Evolutionary conservation across 2,888 invertebrate genomes (phyloP).

Genomic region (Clivina fossor): DNA sequence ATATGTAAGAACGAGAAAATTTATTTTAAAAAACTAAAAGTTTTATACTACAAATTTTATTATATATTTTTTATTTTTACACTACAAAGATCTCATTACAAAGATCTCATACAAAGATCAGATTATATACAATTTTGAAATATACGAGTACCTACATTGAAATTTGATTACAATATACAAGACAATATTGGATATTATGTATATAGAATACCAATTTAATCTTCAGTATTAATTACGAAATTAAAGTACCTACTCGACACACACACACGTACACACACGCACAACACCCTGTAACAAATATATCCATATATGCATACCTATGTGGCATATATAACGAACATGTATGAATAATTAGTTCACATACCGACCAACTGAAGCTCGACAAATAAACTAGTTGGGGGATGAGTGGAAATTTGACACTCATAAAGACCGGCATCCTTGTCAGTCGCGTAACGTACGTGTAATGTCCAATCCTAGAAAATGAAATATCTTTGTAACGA

Average conservation of each 20-base stretch:
- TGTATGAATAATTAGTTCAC: slow-evolving; percentile 45
- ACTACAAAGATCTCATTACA: not conserved
- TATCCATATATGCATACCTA: too few relatives aligned
- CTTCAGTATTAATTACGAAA: too few relatives aligned
- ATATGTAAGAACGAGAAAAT: not conserved
- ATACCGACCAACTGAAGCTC: slow-evolving; percentile 66
- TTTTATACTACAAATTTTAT: not conserved
- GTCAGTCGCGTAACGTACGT: slow-evolving; percentile 63
- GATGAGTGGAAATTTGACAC: slow-evolving; percentile 68
- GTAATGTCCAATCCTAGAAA: slow-evolving; percentile 66
- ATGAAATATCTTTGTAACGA: too few relatives aligned
- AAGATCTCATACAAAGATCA: slow-evolving; percentile 17
- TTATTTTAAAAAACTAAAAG: not conserved
- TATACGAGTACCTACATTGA: too few relatives aligned
- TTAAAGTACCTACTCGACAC: too few relatives aligned
- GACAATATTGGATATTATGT: too few relatives aligned
- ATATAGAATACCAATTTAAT: too few relatives aligned
- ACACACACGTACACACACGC: too few relatives aligned
- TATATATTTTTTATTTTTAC: too few relatives aligned
- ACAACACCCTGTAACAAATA: too few relatives aligned
- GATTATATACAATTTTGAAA: too few relatives aligned
- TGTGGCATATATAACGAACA: slow-evolving; percentile 3
- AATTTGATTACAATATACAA: too few relatives aligned
- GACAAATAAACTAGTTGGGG: slow-evolving; percentile 66
- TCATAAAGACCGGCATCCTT: slow-evolving; percentile 68